A percentile compares a stretch with the other conserved stretches of the same genome.
Evolutionary conservation across 1,140 invertebrate genomes (phyloP).

Genomic region (Panonychus citri): DNA sequence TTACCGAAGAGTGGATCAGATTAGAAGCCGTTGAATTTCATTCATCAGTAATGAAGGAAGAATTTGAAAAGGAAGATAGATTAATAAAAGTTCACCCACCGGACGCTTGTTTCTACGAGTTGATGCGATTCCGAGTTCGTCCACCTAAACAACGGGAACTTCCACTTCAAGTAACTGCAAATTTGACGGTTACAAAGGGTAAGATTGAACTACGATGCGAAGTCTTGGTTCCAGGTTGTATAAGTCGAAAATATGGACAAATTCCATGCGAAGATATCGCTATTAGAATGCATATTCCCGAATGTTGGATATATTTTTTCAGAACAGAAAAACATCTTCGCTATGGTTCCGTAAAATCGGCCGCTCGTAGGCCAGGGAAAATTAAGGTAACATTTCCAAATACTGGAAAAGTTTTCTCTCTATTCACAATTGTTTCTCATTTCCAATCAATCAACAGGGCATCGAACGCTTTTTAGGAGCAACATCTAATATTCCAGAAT

Average conservation of each 20-base stretch:
- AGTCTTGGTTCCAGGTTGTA: conserved; percentile 83
- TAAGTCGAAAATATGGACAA: conserved; percentile 66
- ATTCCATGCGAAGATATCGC: conserved; percentile 92
- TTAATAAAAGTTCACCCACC: conserved; percentile 63
- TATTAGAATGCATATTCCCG: conserved; percentile 74
- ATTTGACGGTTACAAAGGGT: conserved; percentile 21
- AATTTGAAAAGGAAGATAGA: conserved; percentile 57
- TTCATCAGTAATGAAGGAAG: conserved; percentile 67
- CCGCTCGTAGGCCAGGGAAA: conserved; percentile 48
- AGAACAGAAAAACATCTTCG: conserved; percentile 29
- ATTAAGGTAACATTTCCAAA: conserved; percentile 26
- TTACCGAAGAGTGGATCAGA: conserved; percentile 97
- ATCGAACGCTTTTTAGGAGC: conserved; percentile 80
- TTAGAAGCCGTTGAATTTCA: conserved; percentile 86
- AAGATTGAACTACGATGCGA: conserved; percentile 31
- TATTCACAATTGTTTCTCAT: too few relatives aligned
- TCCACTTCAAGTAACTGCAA: conserved; percentile 71
- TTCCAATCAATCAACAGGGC: conserved; percentile 32
- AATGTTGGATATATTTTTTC: conserved; percentile 5
- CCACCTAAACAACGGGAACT: conserved; percentile 89
- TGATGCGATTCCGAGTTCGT: conserved; percentile 84
- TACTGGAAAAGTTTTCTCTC: background rate
- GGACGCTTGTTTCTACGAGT: conserved; percentile 91
- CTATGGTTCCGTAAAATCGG: conserved; percentile 95
- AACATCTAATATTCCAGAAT: conserved; percentile 48